Evolutionary conservation across 1,140 invertebrate genomes (phyloP).

Genomic region (Theocolax elegans): DNA sequence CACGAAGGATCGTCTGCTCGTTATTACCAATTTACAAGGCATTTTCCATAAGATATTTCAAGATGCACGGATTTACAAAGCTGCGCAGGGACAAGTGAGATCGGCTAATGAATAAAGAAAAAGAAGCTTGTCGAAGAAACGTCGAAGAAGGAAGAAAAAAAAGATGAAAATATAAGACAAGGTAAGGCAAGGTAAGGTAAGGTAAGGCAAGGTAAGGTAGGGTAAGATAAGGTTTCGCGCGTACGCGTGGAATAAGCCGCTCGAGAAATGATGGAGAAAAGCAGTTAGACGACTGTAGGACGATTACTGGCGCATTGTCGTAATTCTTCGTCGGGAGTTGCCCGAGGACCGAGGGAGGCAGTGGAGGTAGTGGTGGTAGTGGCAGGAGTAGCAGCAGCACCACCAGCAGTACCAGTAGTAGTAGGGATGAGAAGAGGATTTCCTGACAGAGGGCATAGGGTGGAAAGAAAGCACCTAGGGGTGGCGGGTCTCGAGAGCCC

Average conservation of each 20-base stretch:
- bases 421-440: too few species aligned
- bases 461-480: conserved; percentile 42
- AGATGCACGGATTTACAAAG: too few species aligned
- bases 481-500: conserved; percentile 27
- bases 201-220: neutral
- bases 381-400: too few species aligned
- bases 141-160: neutral
- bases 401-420: too few species aligned
- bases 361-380: neutral
- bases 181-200: neutral
- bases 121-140: neutral
- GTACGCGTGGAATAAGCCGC: conserved; percentile 2
- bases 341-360: neutral
- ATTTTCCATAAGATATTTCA: too few species aligned
- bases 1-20: too few species aligned
- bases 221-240: neutral
- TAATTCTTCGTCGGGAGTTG: conserved; percentile 7
- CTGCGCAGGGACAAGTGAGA: too few species aligned
- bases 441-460: neutral
- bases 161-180: too few species aligned
- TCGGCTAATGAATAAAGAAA: neutral
- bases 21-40: too few species aligned
- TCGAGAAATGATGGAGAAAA: conserved; percentile 11
- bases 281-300: conserved; percentile 2
- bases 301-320: conserved; percentile 24